Conservation (phyloP, 2,888 invertebrate species). For the Drosophila nr. fundita region DNA sequence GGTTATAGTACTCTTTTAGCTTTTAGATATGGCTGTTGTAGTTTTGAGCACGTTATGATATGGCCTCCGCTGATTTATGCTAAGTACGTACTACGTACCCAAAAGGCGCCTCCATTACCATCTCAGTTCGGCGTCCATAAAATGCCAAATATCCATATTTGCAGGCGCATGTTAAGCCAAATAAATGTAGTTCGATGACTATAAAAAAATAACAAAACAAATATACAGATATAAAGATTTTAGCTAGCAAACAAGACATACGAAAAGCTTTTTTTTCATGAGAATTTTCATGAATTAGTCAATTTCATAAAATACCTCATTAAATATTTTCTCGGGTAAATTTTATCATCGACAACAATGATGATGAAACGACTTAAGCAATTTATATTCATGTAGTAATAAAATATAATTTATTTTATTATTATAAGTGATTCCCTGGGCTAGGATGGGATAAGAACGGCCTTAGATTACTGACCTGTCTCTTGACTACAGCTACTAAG, state of each 20-base stretch:
- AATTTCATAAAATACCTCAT: not conserved
- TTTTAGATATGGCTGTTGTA: constrained; percentile 32
- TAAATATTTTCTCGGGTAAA: not conserved
- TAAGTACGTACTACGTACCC: constrained; percentile 24
- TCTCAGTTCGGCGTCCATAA: constrained; percentile 12
- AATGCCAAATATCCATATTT: constrained; percentile 17
- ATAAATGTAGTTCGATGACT: not conserved
- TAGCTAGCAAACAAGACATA: not conserved
- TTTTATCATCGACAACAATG: not conserved
- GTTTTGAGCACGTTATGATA: constrained; percentile 45
- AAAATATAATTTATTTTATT: not conserved
- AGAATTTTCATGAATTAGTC: not conserved
- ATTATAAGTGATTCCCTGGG: not conserved
- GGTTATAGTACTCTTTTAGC: constrained; percentile 35
- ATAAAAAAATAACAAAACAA: not conserved
- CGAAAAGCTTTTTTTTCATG: not conserved
- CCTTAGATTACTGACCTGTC: not conserved
- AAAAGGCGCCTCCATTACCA: constrained; percentile 11
- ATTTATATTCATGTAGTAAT: not conserved
- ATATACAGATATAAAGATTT: not conserved
- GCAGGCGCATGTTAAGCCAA: constrained; percentile 4
- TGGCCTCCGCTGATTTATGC: constrained; percentile 49
- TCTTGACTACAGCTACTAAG: not conserved
- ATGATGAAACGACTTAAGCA: not conserved
- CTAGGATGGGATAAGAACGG: not conserved